Evolutionary conservation across 2,888 invertebrate species (phyloP).

Genomic region (Rhodophaea formosa): DNA sequence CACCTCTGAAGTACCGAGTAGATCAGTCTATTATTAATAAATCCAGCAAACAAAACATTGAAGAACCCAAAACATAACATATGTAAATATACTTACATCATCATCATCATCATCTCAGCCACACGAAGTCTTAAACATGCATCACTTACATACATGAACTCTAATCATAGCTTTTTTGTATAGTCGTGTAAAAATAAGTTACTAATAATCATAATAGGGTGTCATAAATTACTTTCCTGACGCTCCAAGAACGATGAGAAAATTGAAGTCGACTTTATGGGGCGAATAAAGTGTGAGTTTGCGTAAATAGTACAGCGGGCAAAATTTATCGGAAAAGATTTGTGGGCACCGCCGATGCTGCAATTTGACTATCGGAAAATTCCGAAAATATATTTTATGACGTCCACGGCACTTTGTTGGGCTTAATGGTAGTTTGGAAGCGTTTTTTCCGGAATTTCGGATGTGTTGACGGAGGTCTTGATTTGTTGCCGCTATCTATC

Average conservation of each 20-base stretch:
- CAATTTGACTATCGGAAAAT: slow-evolving; percentile 77
- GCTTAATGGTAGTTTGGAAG: slow-evolving; percentile 55
- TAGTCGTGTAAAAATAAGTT: too few species aligned
- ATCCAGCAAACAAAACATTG: too few species aligned
- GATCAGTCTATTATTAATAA: too few species aligned
- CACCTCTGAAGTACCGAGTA: too few species aligned
- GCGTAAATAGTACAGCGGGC: slow-evolving; percentile 44
- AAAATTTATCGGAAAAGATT: slow-evolving; percentile 75
- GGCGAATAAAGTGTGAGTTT: slow-evolving; percentile 40
- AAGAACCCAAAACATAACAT: too few species aligned
- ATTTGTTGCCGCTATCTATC: slow-evolving; percentile 35
- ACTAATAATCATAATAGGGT: slow-evolving; percentile 13
- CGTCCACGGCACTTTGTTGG: slow-evolving; percentile 63
- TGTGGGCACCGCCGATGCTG: slow-evolving; percentile 66
- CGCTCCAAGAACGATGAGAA: slow-evolving; percentile 19
- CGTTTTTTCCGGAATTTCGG: slow-evolving; percentile 41
- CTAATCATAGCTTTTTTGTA: too few species aligned
- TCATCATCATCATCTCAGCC: too few species aligned
- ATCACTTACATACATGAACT: too few species aligned
- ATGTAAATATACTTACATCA: too few species aligned
- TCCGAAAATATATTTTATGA: slow-evolving; percentile 77
- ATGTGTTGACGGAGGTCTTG: slow-evolving; percentile 42
- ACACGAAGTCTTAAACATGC: too few species aligned
- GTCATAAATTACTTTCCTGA: slow-evolving; percentile 17
- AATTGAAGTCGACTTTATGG: slow-evolving; percentile 30